These are phyloP conservation scores for Ochotona princeps DNA, from an alignment of 2,113 vertebrate species.

Conservation along the genomic window DNA sequence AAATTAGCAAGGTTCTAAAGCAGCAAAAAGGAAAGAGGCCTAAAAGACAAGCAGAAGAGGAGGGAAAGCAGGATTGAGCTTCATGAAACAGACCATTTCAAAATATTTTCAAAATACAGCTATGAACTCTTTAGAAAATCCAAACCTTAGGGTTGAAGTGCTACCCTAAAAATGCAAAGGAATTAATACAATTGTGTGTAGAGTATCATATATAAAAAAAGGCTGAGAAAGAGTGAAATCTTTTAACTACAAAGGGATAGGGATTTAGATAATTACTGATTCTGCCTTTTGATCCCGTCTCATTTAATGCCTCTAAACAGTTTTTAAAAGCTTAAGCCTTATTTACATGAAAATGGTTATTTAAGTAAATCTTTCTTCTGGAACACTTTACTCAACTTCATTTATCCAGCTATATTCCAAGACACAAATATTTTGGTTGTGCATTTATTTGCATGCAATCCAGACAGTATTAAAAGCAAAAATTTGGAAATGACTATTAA, in stretches of 20 bases:
- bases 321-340: conserved; percentile 36
- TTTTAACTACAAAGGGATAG: not conserved
- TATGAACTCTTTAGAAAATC: not conserved
- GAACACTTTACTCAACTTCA: not conserved
- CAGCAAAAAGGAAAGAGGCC: not conserved
- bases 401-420: not conserved
- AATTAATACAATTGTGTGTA: not conserved
- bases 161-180: not conserved
- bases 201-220: not conserved
- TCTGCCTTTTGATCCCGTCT: not conserved
- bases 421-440: not conserved
- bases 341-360: not conserved
- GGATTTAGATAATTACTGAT: not conserved
- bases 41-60: not conserved
- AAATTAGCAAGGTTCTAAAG: not conserved
- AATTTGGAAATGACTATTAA: not conserved
- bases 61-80: not conserved
- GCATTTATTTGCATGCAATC: not conserved
- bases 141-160: not conserved
- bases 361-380: conserved; percentile 29
- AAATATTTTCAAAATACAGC: not conserved
- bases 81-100: not conserved
- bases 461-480: conserved; percentile 19
- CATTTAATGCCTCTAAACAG: not conserved
- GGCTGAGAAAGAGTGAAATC: not conserved